Evolutionary conservation across 2,888 invertebrate species (phyloP).

Genomic region (Protophormia terraenovae): DNA sequence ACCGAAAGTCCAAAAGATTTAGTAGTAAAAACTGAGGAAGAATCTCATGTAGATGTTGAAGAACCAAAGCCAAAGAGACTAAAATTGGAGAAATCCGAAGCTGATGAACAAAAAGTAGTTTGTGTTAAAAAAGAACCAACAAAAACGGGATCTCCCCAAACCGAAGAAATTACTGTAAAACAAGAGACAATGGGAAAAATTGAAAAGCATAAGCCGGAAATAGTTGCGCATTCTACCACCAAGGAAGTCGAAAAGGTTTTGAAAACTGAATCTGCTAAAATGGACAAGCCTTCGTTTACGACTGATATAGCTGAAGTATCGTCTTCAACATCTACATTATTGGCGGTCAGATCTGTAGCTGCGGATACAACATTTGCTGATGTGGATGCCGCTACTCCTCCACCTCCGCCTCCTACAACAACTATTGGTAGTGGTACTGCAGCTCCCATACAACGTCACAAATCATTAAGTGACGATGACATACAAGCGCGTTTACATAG

Average conservation of each 20-base stretch:
- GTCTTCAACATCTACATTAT: constrained; percentile 31
- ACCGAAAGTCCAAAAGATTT: neutral
- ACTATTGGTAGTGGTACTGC: neutral
- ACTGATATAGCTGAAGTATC: constrained; percentile 3
- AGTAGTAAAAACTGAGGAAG: constrained; percentile 44
- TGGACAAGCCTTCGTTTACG: neutral
- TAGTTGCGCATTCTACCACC: neutral
- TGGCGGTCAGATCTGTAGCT: neutral
- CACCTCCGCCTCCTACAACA: neutral
- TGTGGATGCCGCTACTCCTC: constrained; percentile 22
- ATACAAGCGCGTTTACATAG: constrained; percentile 85
- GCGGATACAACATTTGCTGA: constrained; percentile 41
- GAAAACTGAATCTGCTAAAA: neutral
- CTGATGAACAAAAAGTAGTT: neutral
- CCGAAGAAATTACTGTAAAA: constrained; percentile 12
- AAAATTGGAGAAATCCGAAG: constrained; percentile 62
- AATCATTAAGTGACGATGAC: constrained; percentile 82
- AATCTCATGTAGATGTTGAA: neutral
- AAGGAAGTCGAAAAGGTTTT: neutral
- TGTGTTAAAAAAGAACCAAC: constrained; percentile 21
- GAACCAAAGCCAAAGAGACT: constrained; percentile 32
- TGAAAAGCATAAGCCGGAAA: neutral
- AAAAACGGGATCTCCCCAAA: neutral
- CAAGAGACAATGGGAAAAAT: neutral
- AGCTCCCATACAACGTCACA: constrained; percentile 61